Conservation (phyloP, 2,888 invertebrate genomes). For the Schizotus pectinicornis region DNA sequence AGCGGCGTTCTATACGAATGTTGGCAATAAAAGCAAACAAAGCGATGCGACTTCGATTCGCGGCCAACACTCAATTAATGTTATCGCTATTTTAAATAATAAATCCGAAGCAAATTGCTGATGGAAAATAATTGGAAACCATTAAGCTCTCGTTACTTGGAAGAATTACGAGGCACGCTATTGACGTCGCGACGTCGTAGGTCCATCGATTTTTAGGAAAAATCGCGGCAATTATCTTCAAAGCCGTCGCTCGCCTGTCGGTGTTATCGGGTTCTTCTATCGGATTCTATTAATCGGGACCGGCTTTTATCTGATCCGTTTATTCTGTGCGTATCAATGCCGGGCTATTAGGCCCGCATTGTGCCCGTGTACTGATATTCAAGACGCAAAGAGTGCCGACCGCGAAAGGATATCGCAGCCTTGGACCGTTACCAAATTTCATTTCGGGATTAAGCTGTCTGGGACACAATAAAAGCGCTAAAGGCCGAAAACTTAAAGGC, state of each 20-base stretch:
- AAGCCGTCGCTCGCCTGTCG: conserved; percentile 8
- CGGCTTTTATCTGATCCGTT: conserved; percentile 32
- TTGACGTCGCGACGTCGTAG: conserved; percentile 14
- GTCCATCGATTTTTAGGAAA: conserved; percentile 11
- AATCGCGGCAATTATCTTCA: too few relatives aligned
- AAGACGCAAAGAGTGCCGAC: conserved; percentile 25
- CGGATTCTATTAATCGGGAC: conserved; percentile 30
- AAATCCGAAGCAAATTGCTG: conserved; percentile 31
- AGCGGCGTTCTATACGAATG: conserved; percentile 43
- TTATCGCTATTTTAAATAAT: conserved; percentile 36
- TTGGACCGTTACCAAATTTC: conserved; percentile 5
- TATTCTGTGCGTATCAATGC: conserved; percentile 24
- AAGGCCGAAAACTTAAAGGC: too few relatives aligned
- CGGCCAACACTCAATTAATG: conserved; percentile 36
- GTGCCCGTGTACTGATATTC: conserved; percentile 26
- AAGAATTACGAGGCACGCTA: conserved; percentile 3
- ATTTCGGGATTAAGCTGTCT: background rate
- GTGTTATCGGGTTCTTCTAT: conserved; percentile 26
- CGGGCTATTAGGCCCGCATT: conserved; percentile 30
- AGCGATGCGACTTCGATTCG: background rate
- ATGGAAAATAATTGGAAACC: conserved; percentile 32
- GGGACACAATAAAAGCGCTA: too few relatives aligned
- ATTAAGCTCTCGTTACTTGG: conserved; percentile 19
- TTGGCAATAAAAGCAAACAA: conserved; percentile 43
- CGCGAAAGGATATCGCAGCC: conserved; percentile 8